Percentiles rank a stretch among this genome's conserved stretches.
Evolutionary conservation across 2,797 vertebrate genomes (phyloP).

Genomic region (Tolypeutes matacus): DNA sequence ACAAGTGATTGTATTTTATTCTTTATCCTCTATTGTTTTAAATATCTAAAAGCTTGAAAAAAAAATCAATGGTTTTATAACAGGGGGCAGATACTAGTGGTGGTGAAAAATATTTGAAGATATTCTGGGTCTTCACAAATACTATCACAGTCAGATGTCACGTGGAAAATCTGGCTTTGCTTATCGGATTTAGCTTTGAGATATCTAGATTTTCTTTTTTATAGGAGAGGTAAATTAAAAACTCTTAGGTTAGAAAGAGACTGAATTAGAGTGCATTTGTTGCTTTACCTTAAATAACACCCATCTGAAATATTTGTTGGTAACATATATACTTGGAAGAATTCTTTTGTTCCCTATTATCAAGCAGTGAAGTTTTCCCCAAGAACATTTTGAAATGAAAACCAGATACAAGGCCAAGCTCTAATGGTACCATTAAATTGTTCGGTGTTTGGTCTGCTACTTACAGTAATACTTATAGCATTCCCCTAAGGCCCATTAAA

Average conservation of each 20-base stretch:
- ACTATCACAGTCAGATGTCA: background rate
- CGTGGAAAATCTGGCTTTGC: background rate
- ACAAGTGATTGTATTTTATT: background rate
- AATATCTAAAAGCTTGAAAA: background rate
- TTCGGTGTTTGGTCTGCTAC: conserved; percentile 56
- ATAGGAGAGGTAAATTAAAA: background rate
- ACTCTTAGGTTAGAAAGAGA: background rate
- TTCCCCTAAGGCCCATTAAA: conserved; percentile 77
- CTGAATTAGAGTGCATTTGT: background rate
- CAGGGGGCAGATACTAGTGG: background rate
- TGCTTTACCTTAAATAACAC: conserved; percentile 61
- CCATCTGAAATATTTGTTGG: conserved; percentile 56
- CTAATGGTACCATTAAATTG: conserved; percentile 68
- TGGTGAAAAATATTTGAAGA: background rate
- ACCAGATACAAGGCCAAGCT: conserved; percentile 62
- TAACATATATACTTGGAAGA: conserved; percentile 40
- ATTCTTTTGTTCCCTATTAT: conserved; percentile 52
- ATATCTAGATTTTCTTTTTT: conserved; percentile 20
- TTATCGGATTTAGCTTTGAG: background rate
- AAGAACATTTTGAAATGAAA: conserved; percentile 77
- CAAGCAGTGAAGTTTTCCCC: conserved; percentile 64
- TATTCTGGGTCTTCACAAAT: background rate
- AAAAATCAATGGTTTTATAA: background rate
- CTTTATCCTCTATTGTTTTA: background rate
- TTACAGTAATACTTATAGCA: conserved; percentile 67